Evolutionary conservation across 2,113 vertebrate species (phyloP), one percentile per base, ranked within the genome.

Genomic region (Herpetotheres cachinnans): DNA sequence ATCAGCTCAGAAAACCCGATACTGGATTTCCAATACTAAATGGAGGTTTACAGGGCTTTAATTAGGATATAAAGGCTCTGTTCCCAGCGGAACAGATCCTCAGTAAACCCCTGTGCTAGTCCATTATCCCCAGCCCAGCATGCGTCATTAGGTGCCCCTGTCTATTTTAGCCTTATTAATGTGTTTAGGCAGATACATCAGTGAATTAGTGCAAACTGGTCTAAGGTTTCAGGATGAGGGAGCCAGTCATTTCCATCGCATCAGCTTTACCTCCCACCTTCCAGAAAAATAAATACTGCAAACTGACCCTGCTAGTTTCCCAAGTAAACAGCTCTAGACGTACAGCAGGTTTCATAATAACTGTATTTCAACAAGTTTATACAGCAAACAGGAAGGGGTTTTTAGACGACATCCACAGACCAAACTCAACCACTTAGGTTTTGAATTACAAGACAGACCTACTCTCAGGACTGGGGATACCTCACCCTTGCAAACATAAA

Each of bases 121-220:
- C 97, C 95, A 97, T 98, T 97, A 98, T 98, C 98, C 97, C 98
- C 96, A 96, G 83, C 95, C 97, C 97, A 96, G 79, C 98, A 91
- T 98, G 98, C 97, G 97, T 99, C 98, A 98, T 88, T 91, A 95
- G 88, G 93, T 96, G 98, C 96, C 97, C 98, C 98, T 98, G 97
- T 96, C 96, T 97, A 96, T 97, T 98, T 98, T 98, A 98, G 95
- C 97, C 96, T 96, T 98, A 98, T 98, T 98, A 98, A 98, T 98
- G 98, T 97, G 97, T 98, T 98, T 98, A 98, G 97, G 97, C 97
- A 97, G 97, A 97, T 98, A 98, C 97, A 98, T 97, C 97, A 98
- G 97, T 86, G 89, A 98, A 97, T 97, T 97, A 98, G 94, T 89
- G 69, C 97, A 97, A 97, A 98, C 82, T 63, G 16, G 59, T 90